phyloP scores from a whole-genome alignment of 2,113 vertebrate genomes.

The Coptodon rendalli region DNA sequence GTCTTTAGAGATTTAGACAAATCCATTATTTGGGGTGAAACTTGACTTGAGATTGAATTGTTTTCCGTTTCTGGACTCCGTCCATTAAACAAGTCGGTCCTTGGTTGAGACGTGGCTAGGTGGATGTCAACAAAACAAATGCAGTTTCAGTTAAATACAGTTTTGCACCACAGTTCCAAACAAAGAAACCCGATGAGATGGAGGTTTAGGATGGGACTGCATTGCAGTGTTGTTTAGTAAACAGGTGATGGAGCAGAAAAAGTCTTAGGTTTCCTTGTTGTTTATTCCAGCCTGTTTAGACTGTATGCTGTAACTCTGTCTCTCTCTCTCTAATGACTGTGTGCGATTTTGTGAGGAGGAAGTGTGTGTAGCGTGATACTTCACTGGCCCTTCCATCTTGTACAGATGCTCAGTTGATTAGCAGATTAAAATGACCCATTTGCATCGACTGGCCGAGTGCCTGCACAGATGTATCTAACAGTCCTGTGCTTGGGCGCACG shows the following conservation, averaged over 20 bases:
- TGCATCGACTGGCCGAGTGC: neutral
- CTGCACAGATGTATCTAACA: neutral
- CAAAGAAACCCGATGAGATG: neutral
- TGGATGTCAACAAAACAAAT: neutral
- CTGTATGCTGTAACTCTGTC: neutral
- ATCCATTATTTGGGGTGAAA: neutral
- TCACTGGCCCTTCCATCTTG: neutral
- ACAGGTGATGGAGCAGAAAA: neutral
- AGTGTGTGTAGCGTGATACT: neutral
- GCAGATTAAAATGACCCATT: neutral
- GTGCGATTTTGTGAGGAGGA: neutral
- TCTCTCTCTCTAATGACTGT: neutral
- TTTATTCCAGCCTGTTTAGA: neutral
- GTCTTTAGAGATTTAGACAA: neutral
- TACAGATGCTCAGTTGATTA: slow-evolving; percentile 3
- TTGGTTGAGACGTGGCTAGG: neutral
- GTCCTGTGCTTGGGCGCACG: neutral
- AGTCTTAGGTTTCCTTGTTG: neutral
- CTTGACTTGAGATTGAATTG: neutral
- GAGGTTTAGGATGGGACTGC: neutral
- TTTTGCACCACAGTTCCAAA: neutral
- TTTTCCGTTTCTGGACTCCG: neutral
- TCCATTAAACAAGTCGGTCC: neutral
- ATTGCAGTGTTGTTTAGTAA: neutral
- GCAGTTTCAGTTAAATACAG: neutral